phyloP scores from a whole-genome alignment of 2,888 invertebrate genomes.

The Drosophila paranaensis region DNA sequence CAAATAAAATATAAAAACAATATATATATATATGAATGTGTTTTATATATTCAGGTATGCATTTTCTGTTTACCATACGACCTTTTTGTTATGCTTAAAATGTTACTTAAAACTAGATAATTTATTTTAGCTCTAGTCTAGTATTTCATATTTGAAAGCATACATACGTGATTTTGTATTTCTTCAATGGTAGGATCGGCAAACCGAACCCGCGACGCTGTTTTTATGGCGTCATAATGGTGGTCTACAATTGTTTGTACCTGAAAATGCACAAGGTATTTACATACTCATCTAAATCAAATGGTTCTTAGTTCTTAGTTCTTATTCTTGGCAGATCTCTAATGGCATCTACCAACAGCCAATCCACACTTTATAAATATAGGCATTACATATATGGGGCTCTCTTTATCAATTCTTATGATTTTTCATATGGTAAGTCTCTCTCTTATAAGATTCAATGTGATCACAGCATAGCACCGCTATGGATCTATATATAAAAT shows the following conservation, averaged over 20 bases:
- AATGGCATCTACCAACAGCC: neutral
- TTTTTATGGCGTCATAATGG: conserved; percentile 91
- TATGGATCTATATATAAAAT: no score
- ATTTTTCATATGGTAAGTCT: no score
- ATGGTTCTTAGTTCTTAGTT: conserved; percentile 5
- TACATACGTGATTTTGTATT: conserved; percentile 70
- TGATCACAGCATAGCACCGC: no score
- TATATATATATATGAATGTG: neutral
- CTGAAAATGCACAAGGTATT: conserved; percentile 85
- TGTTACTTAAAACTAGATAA: neutral
- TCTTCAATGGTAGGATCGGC: conserved; percentile 87
- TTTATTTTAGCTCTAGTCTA: neutral
- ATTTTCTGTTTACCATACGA: conserved; percentile 1
- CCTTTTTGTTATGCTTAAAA: conserved; percentile 1
- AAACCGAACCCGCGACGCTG: conserved; percentile 94
- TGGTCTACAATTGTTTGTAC: conserved; percentile 97
- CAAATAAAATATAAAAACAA: neutral
- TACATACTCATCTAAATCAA: conserved; percentile 38
- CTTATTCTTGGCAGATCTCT: conserved; percentile 10
- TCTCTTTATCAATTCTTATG: neutral
- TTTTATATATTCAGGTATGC: neutral
- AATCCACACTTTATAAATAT: neutral
- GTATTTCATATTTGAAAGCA: conserved; percentile 17
- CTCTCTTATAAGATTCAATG: no score
- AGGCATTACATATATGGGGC: neutral